Percentiles rank a stretch among this genome's conserved stretches.
Conservation (phyloP, 30 jellyfish, hydroid and myxozoan species). For the Nemopilema nomurai region DNA sequence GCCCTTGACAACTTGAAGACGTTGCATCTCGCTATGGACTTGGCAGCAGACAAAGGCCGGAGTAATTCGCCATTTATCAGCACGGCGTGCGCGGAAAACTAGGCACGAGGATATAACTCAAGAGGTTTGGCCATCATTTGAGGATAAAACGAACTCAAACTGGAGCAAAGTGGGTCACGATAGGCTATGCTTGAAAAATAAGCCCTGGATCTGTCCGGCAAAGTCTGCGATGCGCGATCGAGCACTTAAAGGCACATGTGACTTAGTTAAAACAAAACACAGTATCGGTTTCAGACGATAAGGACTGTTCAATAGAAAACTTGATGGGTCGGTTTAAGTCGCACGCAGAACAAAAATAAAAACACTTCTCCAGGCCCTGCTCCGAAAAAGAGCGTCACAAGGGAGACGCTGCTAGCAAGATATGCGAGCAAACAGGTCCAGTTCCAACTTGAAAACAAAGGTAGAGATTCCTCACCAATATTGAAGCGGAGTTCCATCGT, state of each 20-base stretch:
- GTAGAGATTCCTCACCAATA: slow-evolving; percentile 24
- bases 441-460: not conserved
- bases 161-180: not conserved
- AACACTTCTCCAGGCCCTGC: not conserved
- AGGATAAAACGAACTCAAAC: not conserved
- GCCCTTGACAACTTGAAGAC: slow-evolving; percentile 4
- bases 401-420: not conserved
- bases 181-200: not conserved
- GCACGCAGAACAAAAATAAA: not conserved
- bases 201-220: not conserved
- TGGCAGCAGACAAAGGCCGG: not conserved
- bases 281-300: slow-evolving; percentile 29
- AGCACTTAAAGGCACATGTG: not conserved
- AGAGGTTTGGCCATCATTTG: not conserved
- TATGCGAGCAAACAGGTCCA: not conserved
- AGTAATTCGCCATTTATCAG: not conserved
- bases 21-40: not conserved
- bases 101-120: not conserved
- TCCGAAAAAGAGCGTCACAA: not conserved
- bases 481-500: slow-evolving; percentile 12
- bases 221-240: not conserved
- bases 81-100: not conserved
- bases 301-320: slow-evolving; percentile 1
- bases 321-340: not conserved
- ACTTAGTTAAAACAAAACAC: slow-evolving; percentile 4